These are phyloP conservation scores for Notothenia coriiceps DNA, from an alignment of 2,113 vertebrate genomes.

Conservation along the genomic window DNA sequence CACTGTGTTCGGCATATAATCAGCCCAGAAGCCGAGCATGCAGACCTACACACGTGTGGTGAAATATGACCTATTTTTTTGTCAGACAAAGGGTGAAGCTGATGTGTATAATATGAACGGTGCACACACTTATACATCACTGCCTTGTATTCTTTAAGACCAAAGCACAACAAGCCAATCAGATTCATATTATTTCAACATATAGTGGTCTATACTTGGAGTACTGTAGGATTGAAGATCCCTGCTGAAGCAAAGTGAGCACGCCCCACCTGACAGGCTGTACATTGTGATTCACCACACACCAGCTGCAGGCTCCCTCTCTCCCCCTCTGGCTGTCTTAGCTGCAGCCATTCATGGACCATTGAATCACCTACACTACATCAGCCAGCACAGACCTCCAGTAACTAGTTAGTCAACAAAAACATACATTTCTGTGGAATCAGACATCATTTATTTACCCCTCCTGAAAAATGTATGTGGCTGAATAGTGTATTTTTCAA, in stretches of 20 bases:
- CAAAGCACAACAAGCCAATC: background rate
- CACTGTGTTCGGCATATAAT: slow-evolving; percentile 57
- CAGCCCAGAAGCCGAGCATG: slow-evolving; percentile 42
- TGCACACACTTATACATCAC: background rate
- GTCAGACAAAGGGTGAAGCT: slow-evolving; percentile 25
- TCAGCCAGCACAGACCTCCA: slow-evolving; percentile 30
- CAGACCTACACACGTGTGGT: slow-evolving; percentile 60
- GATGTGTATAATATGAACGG: background rate
- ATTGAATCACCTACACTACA: slow-evolving; percentile 51
- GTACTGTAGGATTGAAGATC: slow-evolving; percentile 21
- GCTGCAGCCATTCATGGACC: slow-evolving; percentile 52
- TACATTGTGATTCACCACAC: slow-evolving; percentile 68
- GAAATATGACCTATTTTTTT: slow-evolving; percentile 69
- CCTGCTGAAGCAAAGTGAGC: slow-evolving; percentile 19
- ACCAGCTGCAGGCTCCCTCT: slow-evolving; percentile 47
- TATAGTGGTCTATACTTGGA: slow-evolving; percentile 18
- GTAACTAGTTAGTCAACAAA: background rate
- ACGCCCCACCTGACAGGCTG: slow-evolving; percentile 47
- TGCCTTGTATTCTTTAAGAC: background rate
- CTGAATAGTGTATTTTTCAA: background rate
- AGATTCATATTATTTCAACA: background rate
- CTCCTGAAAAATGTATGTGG: background rate
- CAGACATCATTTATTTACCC: background rate
- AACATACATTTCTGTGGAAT: background rate
- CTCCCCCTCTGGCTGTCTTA: slow-evolving; percentile 36